Conservation (phyloP, 2,797 vertebrate genomes). For the Arctocebus calabarensis region DNA sequence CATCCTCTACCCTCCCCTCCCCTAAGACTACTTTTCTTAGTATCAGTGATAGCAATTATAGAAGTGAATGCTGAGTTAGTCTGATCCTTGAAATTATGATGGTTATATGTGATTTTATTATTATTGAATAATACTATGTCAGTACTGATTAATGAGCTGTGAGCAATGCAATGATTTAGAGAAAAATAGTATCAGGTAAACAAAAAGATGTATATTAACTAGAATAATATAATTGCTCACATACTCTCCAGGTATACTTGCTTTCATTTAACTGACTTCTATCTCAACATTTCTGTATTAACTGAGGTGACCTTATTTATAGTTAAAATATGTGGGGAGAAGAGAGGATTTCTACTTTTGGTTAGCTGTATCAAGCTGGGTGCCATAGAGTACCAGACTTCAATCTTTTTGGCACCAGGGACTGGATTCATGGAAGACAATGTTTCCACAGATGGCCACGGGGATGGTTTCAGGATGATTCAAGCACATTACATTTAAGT, state of each 20-base stretch:
- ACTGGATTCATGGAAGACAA: too few species aligned
- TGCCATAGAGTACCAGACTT: not conserved
- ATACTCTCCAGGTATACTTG: not conserved
- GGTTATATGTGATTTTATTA: conserved; percentile 57
- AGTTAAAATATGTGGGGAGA: not conserved
- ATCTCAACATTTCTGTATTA: not conserved
- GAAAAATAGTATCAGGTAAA: conserved; percentile 30
- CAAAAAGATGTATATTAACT: conserved; percentile 38
- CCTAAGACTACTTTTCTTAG: not conserved
- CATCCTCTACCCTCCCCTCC: too few species aligned
- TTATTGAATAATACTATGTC: conserved; percentile 69
- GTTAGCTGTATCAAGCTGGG: not conserved
- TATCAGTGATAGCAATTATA: conserved; percentile 38
- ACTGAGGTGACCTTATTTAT: conserved; percentile 10
- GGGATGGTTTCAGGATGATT: too few species aligned
- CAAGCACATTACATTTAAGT: too few species aligned
- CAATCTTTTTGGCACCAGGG: too few species aligned
- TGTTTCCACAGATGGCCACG: too few species aligned
- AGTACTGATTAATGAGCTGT: conserved; percentile 60
- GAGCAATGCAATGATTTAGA: conserved; percentile 41
- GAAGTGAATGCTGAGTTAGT: conserved; percentile 4
- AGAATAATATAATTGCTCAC: not conserved
- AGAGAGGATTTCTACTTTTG: not conserved
- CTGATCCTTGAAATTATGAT: conserved; percentile 59
- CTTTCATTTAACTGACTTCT: not conserved